Evolutionary conservation across 2,888 invertebrate species (phyloP).

Genomic region (Trachelus troglodyta): DNA sequence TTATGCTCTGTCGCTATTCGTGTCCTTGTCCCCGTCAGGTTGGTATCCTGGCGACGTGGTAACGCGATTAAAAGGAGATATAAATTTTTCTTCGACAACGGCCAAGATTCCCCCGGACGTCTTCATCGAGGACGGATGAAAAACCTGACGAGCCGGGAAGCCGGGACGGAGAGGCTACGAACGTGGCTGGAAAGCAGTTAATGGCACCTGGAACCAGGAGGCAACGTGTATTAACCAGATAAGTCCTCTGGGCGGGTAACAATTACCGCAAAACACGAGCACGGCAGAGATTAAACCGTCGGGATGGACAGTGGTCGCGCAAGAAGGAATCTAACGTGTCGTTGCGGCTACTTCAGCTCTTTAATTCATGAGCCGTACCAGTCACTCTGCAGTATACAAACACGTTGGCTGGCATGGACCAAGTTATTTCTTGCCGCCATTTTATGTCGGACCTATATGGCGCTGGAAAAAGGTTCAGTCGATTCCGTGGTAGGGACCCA

Average conservation of each 20-base stretch:
- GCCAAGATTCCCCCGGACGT: constrained; percentile 39
- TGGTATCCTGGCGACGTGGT: constrained; percentile 11
- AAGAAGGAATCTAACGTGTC: constrained; percentile 50
- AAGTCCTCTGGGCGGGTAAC: constrained; percentile 33
- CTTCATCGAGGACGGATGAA: constrained; percentile 48
- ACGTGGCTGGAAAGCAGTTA: constrained; percentile 50
- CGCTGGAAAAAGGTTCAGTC: constrained; percentile 38
- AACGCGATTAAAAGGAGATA: constrained; percentile 34
- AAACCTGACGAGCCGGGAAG: constrained; percentile 28
- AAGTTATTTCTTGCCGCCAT: background rate
- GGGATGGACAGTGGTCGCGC: constrained; percentile 17
- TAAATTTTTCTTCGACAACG: background rate
- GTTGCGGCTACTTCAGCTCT: constrained; percentile 48
- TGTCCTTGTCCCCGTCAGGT: background rate
- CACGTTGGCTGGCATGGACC: background rate
- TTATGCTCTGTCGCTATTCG: background rate
- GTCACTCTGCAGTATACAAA: background rate
- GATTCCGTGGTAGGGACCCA: constrained; percentile 49
- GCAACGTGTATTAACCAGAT: constrained; percentile 23
- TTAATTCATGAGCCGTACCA: constrained; percentile 55
- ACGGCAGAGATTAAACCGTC: constrained; percentile 27
- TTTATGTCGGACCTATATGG: constrained; percentile 44
- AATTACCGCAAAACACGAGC: constrained; percentile 44
- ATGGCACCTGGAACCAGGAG: constrained; percentile 42
- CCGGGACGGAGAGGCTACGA: constrained; percentile 11